These are phyloP conservation scores for Cataglyphis cursor DNA, from an alignment of 2,888 invertebrate species.

Conservation along the genomic window DNA sequence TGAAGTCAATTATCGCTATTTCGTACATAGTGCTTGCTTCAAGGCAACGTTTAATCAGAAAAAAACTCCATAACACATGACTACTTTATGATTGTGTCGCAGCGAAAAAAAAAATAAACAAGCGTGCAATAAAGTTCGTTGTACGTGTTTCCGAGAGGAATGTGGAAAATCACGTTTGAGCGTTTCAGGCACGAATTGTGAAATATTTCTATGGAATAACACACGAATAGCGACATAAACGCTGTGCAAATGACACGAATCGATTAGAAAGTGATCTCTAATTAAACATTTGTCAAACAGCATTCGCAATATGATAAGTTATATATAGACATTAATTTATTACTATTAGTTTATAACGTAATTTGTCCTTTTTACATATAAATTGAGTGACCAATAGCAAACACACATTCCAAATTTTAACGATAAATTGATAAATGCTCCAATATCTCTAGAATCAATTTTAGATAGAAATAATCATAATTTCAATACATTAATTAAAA, in stretches of 20 bases:
- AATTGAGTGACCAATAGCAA: neutral
- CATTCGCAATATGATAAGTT: slow-evolving; percentile 22
- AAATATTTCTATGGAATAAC: slow-evolving; percentile 53
- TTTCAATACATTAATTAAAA: neutral
- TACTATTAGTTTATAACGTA: neutral
- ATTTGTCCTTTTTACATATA: neutral
- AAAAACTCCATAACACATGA: slow-evolving; percentile 33
- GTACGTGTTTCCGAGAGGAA: slow-evolving; percentile 37
- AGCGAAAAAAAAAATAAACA: slow-evolving; percentile 39
- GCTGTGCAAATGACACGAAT: slow-evolving; percentile 29
- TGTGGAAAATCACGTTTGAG: slow-evolving; percentile 69
- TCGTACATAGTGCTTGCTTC: slow-evolving; percentile 2
- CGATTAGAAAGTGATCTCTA: slow-evolving; percentile 46
- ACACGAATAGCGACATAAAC: slow-evolving; percentile 31
- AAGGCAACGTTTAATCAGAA: slow-evolving; percentile 37
- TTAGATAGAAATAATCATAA: slow-evolving; percentile 22
- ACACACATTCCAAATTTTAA: neutral
- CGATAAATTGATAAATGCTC: slow-evolving; percentile 6
- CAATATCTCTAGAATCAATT: neutral
- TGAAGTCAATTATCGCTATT: slow-evolving; percentile 16
- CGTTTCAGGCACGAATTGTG: slow-evolving; percentile 59
- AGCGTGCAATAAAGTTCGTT: slow-evolving; percentile 55
- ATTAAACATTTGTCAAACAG: slow-evolving; percentile 40
- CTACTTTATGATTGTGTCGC: slow-evolving; percentile 50
- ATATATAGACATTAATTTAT: slow-evolving; percentile 29